Percentiles rank a stretch among this genome's conserved stretches.
These are phyloP conservation scores for Virgularia gustaviana DNA, from an alignment of 92 coral and sea anemone species.

Conservation along the genomic window DNA sequence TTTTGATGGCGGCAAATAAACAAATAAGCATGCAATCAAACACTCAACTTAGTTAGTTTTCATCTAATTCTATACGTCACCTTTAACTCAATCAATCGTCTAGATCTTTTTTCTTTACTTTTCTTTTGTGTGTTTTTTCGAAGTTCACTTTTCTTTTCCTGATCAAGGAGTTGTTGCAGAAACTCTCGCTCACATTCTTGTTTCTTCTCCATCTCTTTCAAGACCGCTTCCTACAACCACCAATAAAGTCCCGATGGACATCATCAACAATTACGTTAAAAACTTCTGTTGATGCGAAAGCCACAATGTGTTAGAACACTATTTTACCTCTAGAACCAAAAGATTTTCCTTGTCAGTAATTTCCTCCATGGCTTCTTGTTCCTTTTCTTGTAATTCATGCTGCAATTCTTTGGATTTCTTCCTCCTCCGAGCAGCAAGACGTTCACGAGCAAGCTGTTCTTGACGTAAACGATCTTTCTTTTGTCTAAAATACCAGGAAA, in stretches of 20 bases:
- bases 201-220: slow-evolving; percentile 89
- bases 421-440: slow-evolving; percentile 79
- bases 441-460: slow-evolving; percentile 69
- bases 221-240: slow-evolving; percentile 94
- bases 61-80: slow-evolving; percentile 34
- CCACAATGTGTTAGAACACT: neutral
- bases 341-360: slow-evolving; percentile 60
- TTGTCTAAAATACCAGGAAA: slow-evolving; percentile 43
- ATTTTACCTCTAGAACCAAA: slow-evolving; percentile 74
- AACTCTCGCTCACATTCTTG: slow-evolving; percentile 85
- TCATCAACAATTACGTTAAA: neutral
- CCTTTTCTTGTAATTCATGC: slow-evolving; percentile 56
- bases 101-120: slow-evolving; percentile 64
- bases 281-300: neutral
- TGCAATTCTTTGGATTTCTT: slow-evolving; percentile 72
- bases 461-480: slow-evolving; percentile 81
- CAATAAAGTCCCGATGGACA: neutral
- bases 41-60: neutral
- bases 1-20: neutral
- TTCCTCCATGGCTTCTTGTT: slow-evolving; percentile 54
- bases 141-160: slow-evolving; percentile 66
- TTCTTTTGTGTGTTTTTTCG: slow-evolving; percentile 61
- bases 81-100: slow-evolving; percentile 80
- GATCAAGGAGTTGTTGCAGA: slow-evolving; percentile 72
- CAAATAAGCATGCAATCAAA: neutral